phyloP scores from a whole-genome alignment of 2,888 invertebrate species.

The Aporophyla nigra region DNA sequence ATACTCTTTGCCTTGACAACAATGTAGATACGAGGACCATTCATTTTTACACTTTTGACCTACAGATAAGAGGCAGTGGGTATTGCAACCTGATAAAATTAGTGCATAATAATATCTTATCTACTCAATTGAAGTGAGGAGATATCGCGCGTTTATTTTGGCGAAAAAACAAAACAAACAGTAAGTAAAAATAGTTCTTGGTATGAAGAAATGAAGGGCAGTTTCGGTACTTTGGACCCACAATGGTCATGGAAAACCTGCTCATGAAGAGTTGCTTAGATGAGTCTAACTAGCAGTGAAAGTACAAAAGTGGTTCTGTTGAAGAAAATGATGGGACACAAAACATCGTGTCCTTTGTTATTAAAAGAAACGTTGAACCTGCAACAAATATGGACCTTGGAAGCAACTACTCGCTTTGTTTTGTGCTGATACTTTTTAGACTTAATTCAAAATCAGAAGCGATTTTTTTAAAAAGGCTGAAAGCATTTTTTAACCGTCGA shows the following conservation, averaged over 20 bases:
- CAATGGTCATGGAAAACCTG: not conserved
- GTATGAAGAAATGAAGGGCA: not conserved
- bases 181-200: not conserved
- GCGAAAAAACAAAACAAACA: not conserved
- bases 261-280: no score
- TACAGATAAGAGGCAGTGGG: slow-evolving; percentile 67
- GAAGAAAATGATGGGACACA: no score
- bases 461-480: no score
- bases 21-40: slow-evolving; percentile 37
- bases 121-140: slow-evolving; percentile 30
- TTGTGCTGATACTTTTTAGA: no score
- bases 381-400: no score
- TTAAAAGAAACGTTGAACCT: no score
- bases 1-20: slow-evolving; percentile 13
- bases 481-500: no score
- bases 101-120: slow-evolving; percentile 45
- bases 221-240: not conserved
- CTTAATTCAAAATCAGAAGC: no score
- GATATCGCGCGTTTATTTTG: slow-evolving; percentile 10
- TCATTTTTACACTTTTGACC: slow-evolving; percentile 67
- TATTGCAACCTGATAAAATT: slow-evolving; percentile 56
- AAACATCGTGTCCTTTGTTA: no score
- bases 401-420: no score
- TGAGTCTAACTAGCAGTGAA: no score
- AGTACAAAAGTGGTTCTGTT: no score